Evolutionary conservation across 2,797 vertebrate genomes (phyloP), one percentile per base, ranked within the genome.

Genomic region (Capromys pilorides): DNA sequence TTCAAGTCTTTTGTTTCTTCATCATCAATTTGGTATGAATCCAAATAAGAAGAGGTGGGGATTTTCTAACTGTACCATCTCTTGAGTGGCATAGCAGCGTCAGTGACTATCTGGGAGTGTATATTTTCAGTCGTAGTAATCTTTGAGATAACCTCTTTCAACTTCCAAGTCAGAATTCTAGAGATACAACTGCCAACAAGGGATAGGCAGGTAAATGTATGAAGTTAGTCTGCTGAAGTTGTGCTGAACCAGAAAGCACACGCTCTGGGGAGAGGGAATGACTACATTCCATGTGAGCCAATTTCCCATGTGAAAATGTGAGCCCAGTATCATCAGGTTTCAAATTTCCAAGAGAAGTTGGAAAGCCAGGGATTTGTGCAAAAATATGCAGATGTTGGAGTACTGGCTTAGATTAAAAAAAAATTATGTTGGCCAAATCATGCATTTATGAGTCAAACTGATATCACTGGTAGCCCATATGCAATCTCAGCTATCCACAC

Each of bases 291-390:
- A 12, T 61, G 89, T n/a, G 33, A 75, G 87, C 67, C 96, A 95
- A 31, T 89, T 71, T 90, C 71, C 54, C 51, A 24, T 1, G 13
- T 77, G 84, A 66, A 62, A 85, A 41, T 75, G 28, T 71, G 84
- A 80, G 41, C 77, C 22, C 51, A 67, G 24, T 33, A 26, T n/a
- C 71, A 67, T 75, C 41, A 49, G 93, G 59, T 36, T 91, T 73
- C 81, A 97, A 66, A 71, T 88, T 91, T 77, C 91, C 77, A 92
- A 91, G 51, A 86, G 71, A 93, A 91, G n/a, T 36, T 57, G 69
- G 71, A 95, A 96, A 90, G 45, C 31, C 36, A 87, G 33, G 69
- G 51, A 88, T 51, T 86, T 54, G 28, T 86, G 24, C 82, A 36
- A 73, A 91, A 69, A 80, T 45, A 82, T 45, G 28, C 67, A 69